A percentile compares a stretch with the other conserved stretches of the same genome.
These are phyloP conservation scores for Gymnodraco acuticeps DNA, from an alignment of 2,797 vertebrate genomes.

Conservation along the genomic window DNA sequence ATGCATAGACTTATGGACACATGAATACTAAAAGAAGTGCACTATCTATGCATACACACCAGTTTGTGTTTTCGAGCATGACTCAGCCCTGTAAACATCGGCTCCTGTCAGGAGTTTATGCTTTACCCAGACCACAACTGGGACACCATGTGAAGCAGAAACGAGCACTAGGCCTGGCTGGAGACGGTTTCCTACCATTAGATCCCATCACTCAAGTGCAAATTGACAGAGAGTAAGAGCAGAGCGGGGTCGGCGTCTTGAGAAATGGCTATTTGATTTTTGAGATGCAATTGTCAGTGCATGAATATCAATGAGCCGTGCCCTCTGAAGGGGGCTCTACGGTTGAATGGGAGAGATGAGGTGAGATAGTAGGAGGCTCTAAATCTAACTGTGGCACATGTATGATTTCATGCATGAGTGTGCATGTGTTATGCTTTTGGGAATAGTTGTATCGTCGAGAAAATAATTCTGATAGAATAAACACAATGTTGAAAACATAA, in stretches of 20 bases:
- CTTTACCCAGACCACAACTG: slow-evolving; percentile 73
- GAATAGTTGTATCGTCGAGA: slow-evolving; percentile 24
- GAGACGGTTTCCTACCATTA: slow-evolving; percentile 70
- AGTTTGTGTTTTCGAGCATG: slow-evolving; percentile 50
- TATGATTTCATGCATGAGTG: slow-evolving; percentile 59
- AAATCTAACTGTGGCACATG: slow-evolving; percentile 67
- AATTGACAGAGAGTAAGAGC: slow-evolving; percentile 71
- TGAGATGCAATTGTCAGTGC: slow-evolving; percentile 75
- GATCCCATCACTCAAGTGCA: slow-evolving; percentile 70
- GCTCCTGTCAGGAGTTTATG: slow-evolving; percentile 69
- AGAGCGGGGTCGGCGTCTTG: slow-evolving; percentile 51
- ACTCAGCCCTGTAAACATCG: slow-evolving; percentile 73
- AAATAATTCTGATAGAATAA: slow-evolving; percentile 26
- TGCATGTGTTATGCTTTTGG: slow-evolving; percentile 2
- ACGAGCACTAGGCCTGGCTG: slow-evolving; percentile 56
- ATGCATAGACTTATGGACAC: slow-evolving; percentile 36
- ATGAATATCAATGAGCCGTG: slow-evolving; percentile 80
- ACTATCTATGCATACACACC: slow-evolving; percentile 16
- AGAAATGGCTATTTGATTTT: slow-evolving; percentile 72
- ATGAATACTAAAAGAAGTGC: slow-evolving; percentile 36
- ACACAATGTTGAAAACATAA: slow-evolving; percentile 32
- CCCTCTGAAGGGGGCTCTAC: slow-evolving; percentile 56
- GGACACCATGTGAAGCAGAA: slow-evolving; percentile 60
- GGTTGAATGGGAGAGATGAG: slow-evolving; percentile 73
- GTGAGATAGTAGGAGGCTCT: slow-evolving; percentile 72